Evolutionary conservation across 2,888 invertebrate species (phyloP).

Genomic region (Platycnemis pennipes): DNA sequence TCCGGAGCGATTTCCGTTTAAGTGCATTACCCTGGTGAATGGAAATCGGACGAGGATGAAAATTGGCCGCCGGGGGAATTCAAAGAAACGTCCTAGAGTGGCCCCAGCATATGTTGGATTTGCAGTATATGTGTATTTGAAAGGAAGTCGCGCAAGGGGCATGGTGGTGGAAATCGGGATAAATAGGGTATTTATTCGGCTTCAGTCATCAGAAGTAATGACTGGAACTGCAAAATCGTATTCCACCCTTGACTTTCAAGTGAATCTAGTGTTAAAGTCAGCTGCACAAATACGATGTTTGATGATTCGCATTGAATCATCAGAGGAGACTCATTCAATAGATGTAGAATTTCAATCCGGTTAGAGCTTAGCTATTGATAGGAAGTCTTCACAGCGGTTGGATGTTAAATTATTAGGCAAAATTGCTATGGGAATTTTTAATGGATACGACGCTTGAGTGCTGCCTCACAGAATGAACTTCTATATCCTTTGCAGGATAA

Average conservation of each 20-base stretch:
- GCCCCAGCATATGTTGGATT: neutral
- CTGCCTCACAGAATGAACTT: no score
- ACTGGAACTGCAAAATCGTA: neutral
- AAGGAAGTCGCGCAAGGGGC: neutral
- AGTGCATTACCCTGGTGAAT: slow-evolving; percentile 25
- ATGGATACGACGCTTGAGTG: no score
- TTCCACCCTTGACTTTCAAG: neutral
- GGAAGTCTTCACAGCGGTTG: no score
- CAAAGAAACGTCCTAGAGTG: neutral
- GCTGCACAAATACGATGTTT: no score
- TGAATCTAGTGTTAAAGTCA: no score
- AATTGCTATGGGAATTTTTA: no score
- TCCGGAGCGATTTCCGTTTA: neutral
- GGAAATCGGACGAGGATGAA: neutral
- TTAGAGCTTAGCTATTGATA: no score
- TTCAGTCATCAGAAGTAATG: neutral
- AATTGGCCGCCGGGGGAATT: neutral
- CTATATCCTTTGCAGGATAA: no score
- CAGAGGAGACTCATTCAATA: no score
- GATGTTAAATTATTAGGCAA: no score
- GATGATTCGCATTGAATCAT: no score
- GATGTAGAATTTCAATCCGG: no score
- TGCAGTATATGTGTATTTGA: neutral
- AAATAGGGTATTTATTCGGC: neutral
- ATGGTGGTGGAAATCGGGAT: neutral